Percentiles rank a stretch among this genome's conserved stretches.
phyloP scores from a whole-genome alignment of 2,888 invertebrate species.

The Ptychoptera contaminata region DNA sequence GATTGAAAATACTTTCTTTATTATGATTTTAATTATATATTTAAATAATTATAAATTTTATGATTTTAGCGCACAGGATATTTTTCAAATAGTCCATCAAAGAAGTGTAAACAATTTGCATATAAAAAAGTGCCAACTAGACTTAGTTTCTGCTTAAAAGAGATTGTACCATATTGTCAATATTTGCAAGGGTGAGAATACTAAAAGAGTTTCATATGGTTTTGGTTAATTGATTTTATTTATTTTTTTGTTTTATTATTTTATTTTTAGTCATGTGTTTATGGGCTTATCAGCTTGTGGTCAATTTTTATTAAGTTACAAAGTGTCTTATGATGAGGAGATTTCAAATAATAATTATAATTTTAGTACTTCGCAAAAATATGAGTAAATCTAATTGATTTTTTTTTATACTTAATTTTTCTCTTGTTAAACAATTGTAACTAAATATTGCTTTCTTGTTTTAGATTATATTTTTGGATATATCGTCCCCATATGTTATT shows the following conservation, averaged over 20 bases:
- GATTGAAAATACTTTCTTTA: background rate
- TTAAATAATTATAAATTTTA: background rate
- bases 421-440: too few relatives aligned
- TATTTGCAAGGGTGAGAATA: constrained; percentile 29
- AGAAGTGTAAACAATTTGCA: constrained; percentile 32
- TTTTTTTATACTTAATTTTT: constrained; percentile 11
- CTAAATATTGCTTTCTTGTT: too few relatives aligned
- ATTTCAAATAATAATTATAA: constrained; percentile 36
- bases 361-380: constrained; percentile 44
- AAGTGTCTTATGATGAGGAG: constrained; percentile 38
- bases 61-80: constrained; percentile 34
- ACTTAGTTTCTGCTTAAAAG: constrained; percentile 43
- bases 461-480: constrained; percentile 29
- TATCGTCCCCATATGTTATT: constrained; percentile 28
- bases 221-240: too few relatives aligned
- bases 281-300: constrained; percentile 94
- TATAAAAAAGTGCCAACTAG: constrained; percentile 39
- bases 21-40: too few relatives aligned
- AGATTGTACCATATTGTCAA: constrained; percentile 37
- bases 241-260: constrained; percentile 9
- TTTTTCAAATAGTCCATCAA: constrained; percentile 33
- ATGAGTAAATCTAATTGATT: constrained; percentile 34
- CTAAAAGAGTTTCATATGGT: too few relatives aligned
- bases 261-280: constrained; percentile 59
- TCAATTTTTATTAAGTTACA: constrained; percentile 81